Evolutionary conservation across 2,888 invertebrate genomes (phyloP).

Genomic region (Eucriotettix oculatus): DNA sequence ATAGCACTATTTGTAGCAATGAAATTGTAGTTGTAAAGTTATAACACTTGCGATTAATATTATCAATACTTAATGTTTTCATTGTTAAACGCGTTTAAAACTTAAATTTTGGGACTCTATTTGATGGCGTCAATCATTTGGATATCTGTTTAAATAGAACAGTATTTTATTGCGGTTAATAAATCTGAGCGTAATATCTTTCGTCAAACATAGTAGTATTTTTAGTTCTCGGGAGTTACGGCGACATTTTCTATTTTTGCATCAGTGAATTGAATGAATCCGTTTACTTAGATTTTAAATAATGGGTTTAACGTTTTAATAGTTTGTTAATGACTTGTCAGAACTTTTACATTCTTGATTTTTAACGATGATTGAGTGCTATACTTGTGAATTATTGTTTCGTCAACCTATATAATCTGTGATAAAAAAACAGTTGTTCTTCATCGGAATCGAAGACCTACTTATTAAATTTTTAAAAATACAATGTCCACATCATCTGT

Average conservation of each 20-base stretch:
- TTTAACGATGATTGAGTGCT: not conserved
- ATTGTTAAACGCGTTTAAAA: too few relatives aligned
- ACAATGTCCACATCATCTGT: not conserved
- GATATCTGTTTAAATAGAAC: too few relatives aligned
- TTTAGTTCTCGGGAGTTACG: constrained; percentile 1
- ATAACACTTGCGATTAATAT: too few relatives aligned
- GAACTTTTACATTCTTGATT: not conserved
- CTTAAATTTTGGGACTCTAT: too few relatives aligned
- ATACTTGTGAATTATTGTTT: not conserved
- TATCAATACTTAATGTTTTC: too few relatives aligned
- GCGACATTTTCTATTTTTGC: constrained; percentile 14
- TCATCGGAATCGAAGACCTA: not conserved
- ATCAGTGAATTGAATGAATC: constrained; percentile 7
- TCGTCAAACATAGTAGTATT: not conserved
- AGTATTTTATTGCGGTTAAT: too few relatives aligned
- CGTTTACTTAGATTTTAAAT: constrained; percentile 3
- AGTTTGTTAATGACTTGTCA: not conserved
- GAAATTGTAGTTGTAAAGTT: too few relatives aligned
- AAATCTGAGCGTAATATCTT: not conserved
- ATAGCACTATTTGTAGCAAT: too few relatives aligned
- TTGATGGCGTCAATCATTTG: too few relatives aligned
- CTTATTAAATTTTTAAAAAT: not conserved
- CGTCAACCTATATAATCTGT: not conserved
- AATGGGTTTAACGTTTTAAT: constrained; percentile 1
- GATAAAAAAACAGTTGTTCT: not conserved